These are phyloP conservation scores for Zingel zingel DNA, from an alignment of 2,113 vertebrate species.

Conservation along the genomic window DNA sequence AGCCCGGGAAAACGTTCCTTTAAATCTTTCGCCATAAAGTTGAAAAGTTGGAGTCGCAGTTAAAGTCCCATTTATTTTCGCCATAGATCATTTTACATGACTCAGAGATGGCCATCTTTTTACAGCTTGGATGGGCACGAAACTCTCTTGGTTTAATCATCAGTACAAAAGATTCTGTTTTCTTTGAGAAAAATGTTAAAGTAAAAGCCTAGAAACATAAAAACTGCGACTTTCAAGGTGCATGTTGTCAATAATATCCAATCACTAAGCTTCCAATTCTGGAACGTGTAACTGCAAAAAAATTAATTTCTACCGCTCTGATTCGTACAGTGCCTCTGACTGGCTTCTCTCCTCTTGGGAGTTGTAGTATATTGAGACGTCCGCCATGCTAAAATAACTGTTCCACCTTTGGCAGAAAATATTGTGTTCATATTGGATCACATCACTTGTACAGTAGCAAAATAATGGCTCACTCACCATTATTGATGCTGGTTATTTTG, in stretches of 20 bases:
- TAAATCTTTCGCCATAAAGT: not conserved
- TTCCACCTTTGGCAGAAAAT: not conserved
- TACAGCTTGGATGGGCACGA: not conserved
- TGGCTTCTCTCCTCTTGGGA: not conserved
- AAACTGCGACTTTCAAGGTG: not conserved
- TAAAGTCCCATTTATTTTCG: not conserved
- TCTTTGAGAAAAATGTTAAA: not conserved
- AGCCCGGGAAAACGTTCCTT: not conserved
- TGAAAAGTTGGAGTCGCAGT: not conserved
- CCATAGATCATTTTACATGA: not conserved
- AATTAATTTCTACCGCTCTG: too few relatives aligned
- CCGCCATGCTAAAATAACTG: not conserved
- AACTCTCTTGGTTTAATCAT: not conserved
- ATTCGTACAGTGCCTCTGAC: not conserved
- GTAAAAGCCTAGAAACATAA: not conserved
- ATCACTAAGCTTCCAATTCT: not conserved
- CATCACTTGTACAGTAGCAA: not conserved
- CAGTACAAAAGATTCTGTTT: not conserved
- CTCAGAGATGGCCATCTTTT: not conserved
- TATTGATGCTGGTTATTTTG: constrained; percentile 15
- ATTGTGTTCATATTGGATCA: not conserved
- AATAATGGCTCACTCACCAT: not conserved
- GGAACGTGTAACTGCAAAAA: too few relatives aligned
- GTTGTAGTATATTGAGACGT: not conserved
- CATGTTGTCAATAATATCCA: not conserved